Conservation (phyloP, 2,797 vertebrate species). For the Microchirus variegatus region DNA sequence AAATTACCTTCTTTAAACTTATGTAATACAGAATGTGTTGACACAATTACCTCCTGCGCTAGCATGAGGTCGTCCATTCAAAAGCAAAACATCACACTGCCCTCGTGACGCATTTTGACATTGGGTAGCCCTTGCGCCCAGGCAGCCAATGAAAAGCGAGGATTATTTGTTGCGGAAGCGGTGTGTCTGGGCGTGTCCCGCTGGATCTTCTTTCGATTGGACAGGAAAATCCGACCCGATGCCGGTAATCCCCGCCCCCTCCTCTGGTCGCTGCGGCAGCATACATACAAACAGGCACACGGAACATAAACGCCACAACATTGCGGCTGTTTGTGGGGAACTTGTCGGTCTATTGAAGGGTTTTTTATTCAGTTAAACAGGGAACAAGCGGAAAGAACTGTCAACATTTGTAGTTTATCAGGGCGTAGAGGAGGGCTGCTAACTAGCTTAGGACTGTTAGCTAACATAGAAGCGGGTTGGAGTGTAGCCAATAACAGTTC, state of each 20-base stretch:
- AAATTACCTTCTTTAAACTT: too few species aligned
- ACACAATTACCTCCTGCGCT: not conserved
- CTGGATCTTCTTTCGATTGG: slow-evolving; percentile 57
- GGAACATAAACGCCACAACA: not conserved
- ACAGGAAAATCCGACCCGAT: not conserved
- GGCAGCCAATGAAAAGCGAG: slow-evolving; percentile 48
- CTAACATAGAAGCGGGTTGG: slow-evolving; percentile 8
- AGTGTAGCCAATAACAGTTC: not conserved
- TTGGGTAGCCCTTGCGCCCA: not conserved
- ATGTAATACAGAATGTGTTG: too few species aligned
- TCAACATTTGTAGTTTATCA: not conserved
- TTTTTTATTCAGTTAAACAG: not conserved
- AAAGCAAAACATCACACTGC: slow-evolving; percentile 41
- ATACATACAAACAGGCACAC: slow-evolving; percentile 7
- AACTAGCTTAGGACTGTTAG: slow-evolving; percentile 20
- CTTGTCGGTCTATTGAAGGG: slow-evolving; percentile 2
- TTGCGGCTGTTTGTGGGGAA: slow-evolving; percentile 6
- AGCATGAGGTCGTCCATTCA: not conserved
- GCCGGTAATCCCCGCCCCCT: slow-evolving; percentile 33
- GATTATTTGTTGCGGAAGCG: not conserved
- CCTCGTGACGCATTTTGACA: slow-evolving; percentile 15
- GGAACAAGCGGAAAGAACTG: not conserved
- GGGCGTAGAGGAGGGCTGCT: not conserved
- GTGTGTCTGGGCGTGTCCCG: slow-evolving; percentile 39
- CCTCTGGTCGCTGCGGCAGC: slow-evolving; percentile 5